Evolutionary conservation across 2,888 invertebrate genomes (phyloP).

Genomic region (Heterodera filipjevi): DNA sequence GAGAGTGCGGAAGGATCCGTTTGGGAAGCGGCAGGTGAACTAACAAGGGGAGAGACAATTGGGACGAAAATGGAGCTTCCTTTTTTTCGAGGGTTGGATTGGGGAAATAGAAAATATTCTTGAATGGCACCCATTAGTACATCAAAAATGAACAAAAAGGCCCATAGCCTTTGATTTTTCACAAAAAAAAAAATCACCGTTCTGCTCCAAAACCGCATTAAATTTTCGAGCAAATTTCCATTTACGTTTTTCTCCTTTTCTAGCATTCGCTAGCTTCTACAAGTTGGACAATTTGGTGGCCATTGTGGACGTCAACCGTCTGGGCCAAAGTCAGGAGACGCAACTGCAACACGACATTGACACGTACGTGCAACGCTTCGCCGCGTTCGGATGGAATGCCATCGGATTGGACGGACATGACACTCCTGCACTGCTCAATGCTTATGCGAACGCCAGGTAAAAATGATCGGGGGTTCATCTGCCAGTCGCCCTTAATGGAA

Average conservation of each 20-base stretch:
- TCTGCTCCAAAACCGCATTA: too few relatives aligned
- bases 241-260: conserved; percentile 21
- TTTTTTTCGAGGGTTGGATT: too few relatives aligned
- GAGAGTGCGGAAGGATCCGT: conserved; percentile 88
- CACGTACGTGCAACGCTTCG: conserved; percentile 63
- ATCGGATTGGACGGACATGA: conserved; percentile 95
- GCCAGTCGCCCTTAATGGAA: too few relatives aligned
- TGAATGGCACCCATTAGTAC: neutral
- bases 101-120: neutral
- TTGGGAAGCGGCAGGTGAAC: conserved; percentile 61
- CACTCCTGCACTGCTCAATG: conserved; percentile 79
- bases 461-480: too few relatives aligned
- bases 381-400: conserved; percentile 70
- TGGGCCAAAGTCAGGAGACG: conserved; percentile 95
- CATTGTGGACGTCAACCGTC: conserved; percentile 92
- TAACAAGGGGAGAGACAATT: neutral
- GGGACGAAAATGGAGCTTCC: neutral
- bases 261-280: conserved; percentile 87
- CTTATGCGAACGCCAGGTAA: conserved; percentile 64
- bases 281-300: conserved; percentile 93
- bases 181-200: too few relatives aligned
- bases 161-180: too few relatives aligned
- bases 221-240: too few relatives aligned
- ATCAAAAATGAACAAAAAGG: too few relatives aligned
- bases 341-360: conserved; percentile 88